These are phyloP conservation scores for Eumacrocentrus americanus DNA, from an alignment of 2,888 invertebrate species.

Conservation along the genomic window DNA sequence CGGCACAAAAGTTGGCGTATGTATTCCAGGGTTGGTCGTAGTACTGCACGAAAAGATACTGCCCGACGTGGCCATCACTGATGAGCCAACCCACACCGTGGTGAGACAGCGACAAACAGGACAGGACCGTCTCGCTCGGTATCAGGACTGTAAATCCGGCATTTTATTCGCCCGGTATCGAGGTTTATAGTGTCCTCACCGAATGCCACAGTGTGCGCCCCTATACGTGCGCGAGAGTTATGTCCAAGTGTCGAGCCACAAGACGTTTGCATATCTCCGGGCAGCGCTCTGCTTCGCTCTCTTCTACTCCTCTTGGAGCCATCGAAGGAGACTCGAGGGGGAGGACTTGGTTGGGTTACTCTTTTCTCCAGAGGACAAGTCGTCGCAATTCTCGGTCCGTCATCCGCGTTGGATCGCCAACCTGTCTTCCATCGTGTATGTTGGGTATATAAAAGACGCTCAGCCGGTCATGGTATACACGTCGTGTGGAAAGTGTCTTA, in stretches of 20 bases:
- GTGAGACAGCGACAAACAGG: constrained; percentile 53
- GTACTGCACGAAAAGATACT: constrained; percentile 46
- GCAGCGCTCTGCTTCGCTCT: constrained; percentile 36
- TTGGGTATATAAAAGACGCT: constrained; percentile 5
- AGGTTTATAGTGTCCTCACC: constrained; percentile 60
- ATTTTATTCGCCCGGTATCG: constrained; percentile 61
- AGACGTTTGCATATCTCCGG: constrained; percentile 58
- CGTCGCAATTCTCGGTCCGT: constrained; percentile 39
- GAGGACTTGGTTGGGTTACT: not conserved
- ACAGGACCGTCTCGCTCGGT: constrained; percentile 50
- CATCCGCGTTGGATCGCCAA: constrained; percentile 35
- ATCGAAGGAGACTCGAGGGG: constrained; percentile 21
- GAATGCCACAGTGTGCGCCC: constrained; percentile 41
- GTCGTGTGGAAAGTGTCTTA: constrained; percentile 24
- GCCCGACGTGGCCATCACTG: constrained; percentile 50
- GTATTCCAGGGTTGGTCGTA: constrained; percentile 33
- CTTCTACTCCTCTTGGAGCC: constrained; percentile 27
- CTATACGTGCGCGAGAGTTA: constrained; percentile 48
- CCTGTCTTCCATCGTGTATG: constrained; percentile 14
- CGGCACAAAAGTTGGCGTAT: constrained; percentile 36
- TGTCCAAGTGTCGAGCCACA: constrained; percentile 52
- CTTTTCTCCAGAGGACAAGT: constrained; percentile 8
- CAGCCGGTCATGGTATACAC: constrained; percentile 3
- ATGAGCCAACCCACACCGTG: constrained; percentile 58
- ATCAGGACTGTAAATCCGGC: constrained; percentile 60